phyloP scores from a whole-genome alignment of 2,113 vertebrate genomes.

The Malurus alboscapulatus region DNA sequence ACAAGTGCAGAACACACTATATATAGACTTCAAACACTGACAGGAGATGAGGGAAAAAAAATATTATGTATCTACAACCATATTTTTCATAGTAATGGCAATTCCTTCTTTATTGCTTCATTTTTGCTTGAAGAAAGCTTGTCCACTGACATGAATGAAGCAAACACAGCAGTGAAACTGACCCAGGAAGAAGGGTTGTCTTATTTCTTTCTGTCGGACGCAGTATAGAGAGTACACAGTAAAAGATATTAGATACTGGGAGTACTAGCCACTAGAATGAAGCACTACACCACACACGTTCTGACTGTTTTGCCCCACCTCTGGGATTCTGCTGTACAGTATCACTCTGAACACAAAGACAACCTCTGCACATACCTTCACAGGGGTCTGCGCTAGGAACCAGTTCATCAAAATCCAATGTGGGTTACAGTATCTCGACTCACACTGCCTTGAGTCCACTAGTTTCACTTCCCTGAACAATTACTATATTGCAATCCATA shows the following conservation, averaged over 20 bases:
- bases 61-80: not conserved
- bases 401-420: not conserved
- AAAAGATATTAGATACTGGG: not conserved
- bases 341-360: not conserved
- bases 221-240: not conserved
- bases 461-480: not conserved
- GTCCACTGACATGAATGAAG: not conserved
- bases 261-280: not conserved
- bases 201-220: not conserved
- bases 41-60: not conserved
- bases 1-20: not conserved
- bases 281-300: not conserved
- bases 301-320: not conserved
- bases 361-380: rapidly evolving
- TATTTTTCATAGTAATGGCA: not conserved
- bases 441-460: not conserved
- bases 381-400: not conserved
- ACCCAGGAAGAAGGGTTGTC: not conserved
- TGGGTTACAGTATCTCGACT: not conserved
- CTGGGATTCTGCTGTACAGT: not conserved
- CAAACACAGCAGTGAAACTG: not conserved
- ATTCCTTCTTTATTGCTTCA: not conserved
- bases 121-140: not conserved
- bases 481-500: not conserved
- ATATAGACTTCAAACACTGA: not conserved